Evolutionary conservation across 1,140 invertebrate genomes (phyloP).

Genomic region (Spodoptera frugiperda): DNA sequence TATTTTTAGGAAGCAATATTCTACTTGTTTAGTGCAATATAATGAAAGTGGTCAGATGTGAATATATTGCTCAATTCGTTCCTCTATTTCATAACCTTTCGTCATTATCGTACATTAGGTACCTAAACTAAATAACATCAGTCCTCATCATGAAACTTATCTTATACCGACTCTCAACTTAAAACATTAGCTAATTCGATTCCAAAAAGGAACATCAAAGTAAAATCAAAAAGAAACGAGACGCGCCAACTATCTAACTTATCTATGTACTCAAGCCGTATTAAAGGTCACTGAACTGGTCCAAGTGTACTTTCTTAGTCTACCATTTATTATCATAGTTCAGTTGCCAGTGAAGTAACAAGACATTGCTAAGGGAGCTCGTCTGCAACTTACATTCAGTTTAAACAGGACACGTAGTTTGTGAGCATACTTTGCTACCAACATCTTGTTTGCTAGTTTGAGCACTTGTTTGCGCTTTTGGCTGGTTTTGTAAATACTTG

Average conservation of each 20-base stretch:
- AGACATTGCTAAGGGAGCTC: conserved; percentile 23
- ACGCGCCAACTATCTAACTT: not conserved
- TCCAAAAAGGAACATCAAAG: not conserved
- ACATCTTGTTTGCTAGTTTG: conserved; percentile 4
- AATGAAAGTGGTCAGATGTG: too few relatives aligned
- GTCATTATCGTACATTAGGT: too few relatives aligned
- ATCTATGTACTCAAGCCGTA: not conserved
- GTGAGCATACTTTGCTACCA: conserved; percentile 3
- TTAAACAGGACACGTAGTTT: not conserved
- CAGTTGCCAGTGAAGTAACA: not conserved
- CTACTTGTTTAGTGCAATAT: too few relatives aligned
- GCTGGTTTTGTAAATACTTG: not conserved
- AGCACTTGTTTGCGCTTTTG: not conserved
- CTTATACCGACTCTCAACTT: too few relatives aligned
- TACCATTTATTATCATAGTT: conserved; percentile 5
- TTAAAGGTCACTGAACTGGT: conserved; percentile 1
- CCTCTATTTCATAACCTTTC: too few relatives aligned
- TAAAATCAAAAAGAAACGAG: not conserved
- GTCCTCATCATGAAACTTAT: too few relatives aligned
- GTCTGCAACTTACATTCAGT: conserved; percentile 21
- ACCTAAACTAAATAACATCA: too few relatives aligned
- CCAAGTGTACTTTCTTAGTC: not conserved
- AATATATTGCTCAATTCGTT: too few relatives aligned
- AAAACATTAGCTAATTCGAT: too few relatives aligned
- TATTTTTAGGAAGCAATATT: too few relatives aligned